Conservation (phyloP, 2,113 vertebrate genomes). For the Stercorarius parasiticus region DNA sequence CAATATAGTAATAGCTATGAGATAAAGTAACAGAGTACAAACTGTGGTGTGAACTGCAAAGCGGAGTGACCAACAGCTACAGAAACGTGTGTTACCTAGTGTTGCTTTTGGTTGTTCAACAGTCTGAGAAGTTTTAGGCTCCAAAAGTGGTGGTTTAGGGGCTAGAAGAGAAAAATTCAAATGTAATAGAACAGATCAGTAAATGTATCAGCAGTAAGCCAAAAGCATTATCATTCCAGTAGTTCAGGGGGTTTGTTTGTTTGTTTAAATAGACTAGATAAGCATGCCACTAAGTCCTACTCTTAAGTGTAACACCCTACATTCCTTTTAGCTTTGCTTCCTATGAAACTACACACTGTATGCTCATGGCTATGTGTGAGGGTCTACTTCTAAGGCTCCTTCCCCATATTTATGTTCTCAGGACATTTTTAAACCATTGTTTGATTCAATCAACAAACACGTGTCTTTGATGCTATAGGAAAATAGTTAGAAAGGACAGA, state of each 20-base stretch:
- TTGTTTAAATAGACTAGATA: neutral
- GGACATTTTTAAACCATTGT: neutral
- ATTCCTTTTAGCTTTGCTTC: neutral
- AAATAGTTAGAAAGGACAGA: neutral
- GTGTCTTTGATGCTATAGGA: neutral
- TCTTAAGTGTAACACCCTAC: neutral
- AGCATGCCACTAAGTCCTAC: neutral
- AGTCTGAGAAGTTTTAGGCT: conserved; percentile 39
- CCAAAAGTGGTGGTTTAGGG: conserved; percentile 29
- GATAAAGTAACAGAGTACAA: neutral
- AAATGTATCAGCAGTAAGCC: neutral
- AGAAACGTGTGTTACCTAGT: conserved; percentile 27
- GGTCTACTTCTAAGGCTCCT: neutral
- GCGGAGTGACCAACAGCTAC: neutral
- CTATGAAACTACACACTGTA: neutral
- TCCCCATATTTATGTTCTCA: neutral
- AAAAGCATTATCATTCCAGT: neutral
- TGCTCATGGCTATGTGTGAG: neutral
- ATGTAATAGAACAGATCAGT: neutral
- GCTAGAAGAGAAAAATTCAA: conserved; percentile 53
- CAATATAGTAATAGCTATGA: neutral
- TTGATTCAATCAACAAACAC: neutral
- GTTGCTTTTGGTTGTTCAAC: conserved; percentile 40
- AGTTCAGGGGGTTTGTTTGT: neutral
- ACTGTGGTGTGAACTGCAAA: neutral